These are phyloP conservation scores for Calliphora vicina DNA, from an alignment of 1,140 invertebrate genomes.

Conservation along the genomic window DNA sequence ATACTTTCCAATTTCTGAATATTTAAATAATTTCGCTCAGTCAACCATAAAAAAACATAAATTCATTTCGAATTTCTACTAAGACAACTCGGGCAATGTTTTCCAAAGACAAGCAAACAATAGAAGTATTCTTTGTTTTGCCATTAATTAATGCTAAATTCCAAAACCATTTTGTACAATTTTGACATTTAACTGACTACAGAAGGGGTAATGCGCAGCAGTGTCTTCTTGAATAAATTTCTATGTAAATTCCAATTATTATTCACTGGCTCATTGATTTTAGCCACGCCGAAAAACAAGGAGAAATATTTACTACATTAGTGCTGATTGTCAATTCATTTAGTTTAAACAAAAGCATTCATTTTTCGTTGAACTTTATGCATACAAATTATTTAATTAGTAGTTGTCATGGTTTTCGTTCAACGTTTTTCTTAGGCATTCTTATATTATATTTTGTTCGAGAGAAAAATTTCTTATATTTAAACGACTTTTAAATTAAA, in stretches of 20 bases:
- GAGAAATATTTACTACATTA: neutral
- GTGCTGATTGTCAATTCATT: neutral
- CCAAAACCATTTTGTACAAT: neutral
- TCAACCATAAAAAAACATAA: too few species aligned
- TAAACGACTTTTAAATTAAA: neutral
- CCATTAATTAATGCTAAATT: neutral
- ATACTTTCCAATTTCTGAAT: too few species aligned
- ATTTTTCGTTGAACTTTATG: neutral
- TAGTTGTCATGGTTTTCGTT: neutral
- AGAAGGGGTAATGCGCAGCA: neutral
- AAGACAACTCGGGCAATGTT: too few species aligned
- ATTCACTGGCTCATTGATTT: conserved; percentile 7
- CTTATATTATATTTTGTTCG: neutral
- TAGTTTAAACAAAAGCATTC: neutral
- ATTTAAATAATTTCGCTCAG: too few species aligned
- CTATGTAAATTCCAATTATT: neutral
- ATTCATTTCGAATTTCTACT: too few species aligned
- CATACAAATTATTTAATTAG: neutral
- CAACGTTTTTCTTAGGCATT: neutral
- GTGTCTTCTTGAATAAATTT: neutral
- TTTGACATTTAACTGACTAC: neutral
- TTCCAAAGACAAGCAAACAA: too few species aligned
- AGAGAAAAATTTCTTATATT: neutral
- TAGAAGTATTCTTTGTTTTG: neutral
- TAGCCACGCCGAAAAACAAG: neutral